Evolutionary conservation across 2,888 invertebrate species (phyloP), one percentile per base, ranked within the genome.

Genomic region (Cheilosia scutellata): DNA sequence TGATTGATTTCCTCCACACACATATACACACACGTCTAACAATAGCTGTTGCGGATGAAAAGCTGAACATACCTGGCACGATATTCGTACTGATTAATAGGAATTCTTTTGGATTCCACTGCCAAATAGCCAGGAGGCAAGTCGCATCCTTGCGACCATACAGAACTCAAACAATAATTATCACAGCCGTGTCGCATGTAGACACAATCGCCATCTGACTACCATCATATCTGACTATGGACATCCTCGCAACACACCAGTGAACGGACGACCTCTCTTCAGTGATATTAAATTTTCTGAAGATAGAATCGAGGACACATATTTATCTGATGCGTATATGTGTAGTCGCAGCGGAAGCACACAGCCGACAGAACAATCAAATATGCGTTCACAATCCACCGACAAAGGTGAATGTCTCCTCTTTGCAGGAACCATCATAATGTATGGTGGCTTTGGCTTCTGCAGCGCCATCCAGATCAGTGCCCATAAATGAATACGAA

Each of bases 361-460:
- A 58, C 76, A 6, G 47, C 49, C 16, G 42, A 65, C 76, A 63
- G 62, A 63, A 58, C 57, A 76, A 63, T 82, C 70, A 58, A 42
- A 60, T 65, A 65, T 68, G 51, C 57, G 55, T 72, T 49, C 55
- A 55, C 62, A 74, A 70, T 58, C 25, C 42, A 40, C 71, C 66
- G 37, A 62, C 83, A 84, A 74, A 79, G 79, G 75, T 65, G 68
- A 62, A 53, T 70, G 68, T 53, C 74, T 74, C 63, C 68, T 37
- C 42, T 16, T 20, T 58, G 42, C 57, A 51, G 62, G 51, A 16
- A 16, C 51, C 47, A 47, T 7, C 47, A 57, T n/a, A 37, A n/a
- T n/a, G 25, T 27, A 9, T 25, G 16, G 16, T 16, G 47, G 7
- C 11, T 7, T 42, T 31, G 44, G 29, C 33, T 75, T 40, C 57